Evolutionary conservation across 2,113 vertebrate species (phyloP).

Genomic region (Boulengeromyrus knoepffleri): DNA sequence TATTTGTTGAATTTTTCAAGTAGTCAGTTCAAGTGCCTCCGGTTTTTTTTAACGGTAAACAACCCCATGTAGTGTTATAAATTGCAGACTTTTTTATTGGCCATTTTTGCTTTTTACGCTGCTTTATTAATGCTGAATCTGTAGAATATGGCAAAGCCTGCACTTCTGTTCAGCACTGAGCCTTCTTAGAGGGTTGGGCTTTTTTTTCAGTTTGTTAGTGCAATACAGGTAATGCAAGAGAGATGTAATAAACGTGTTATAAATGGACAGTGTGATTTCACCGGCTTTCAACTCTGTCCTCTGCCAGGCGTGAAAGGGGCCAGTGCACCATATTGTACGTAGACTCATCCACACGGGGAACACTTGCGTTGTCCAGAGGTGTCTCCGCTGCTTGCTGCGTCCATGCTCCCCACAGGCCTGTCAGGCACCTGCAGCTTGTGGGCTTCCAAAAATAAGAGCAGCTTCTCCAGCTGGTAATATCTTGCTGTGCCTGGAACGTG

Average conservation of each 20-base stretch:
- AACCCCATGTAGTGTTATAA: not conserved
- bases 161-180: not conserved
- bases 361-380: not conserved
- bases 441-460: not conserved
- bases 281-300: not conserved
- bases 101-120: not conserved
- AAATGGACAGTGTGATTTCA: not conserved
- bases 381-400: not conserved
- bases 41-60: not conserved
- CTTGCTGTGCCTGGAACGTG: not conserved
- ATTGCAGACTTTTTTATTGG: not conserved
- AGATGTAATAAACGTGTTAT: not conserved
- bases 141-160: not conserved
- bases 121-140: not conserved
- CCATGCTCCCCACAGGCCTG: not conserved
- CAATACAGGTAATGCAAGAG: not conserved
- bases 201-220: not conserved
- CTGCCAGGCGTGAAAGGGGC: not conserved
- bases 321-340: not conserved
- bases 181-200: not conserved
- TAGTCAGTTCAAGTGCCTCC: not conserved
- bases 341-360: not conserved
- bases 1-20: slow-evolving; percentile 7
- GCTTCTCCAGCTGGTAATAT: not conserved
- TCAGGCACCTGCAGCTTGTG: not conserved